Conservation (phyloP, 2,888 invertebrate genomes). For the Flabesymbios commensalis region DNA sequence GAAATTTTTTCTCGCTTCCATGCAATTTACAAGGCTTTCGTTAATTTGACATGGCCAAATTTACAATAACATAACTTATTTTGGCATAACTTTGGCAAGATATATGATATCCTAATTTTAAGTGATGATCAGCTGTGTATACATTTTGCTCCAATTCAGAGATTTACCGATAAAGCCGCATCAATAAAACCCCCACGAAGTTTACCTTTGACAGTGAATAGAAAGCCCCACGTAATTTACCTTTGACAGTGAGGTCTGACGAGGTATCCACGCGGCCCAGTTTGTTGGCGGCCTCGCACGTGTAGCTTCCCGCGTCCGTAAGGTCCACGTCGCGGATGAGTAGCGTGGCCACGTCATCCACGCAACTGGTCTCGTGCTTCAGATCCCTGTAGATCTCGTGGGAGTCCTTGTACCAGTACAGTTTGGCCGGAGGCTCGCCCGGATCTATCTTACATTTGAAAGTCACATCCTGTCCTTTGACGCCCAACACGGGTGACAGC, state of each 20-base stretch:
- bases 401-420: conserved; percentile 32
- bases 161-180: too few relatives aligned
- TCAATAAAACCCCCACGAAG: too few relatives aligned
- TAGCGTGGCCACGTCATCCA: conserved; percentile 64
- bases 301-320: conserved; percentile 77
- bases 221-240: too few relatives aligned
- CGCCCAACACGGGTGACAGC: conserved; percentile 28
- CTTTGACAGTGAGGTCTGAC: conserved; percentile 70
- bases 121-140: too few relatives aligned
- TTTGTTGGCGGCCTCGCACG: conserved; percentile 72
- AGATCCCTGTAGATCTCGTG: conserved; percentile 55
- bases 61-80: too few relatives aligned
- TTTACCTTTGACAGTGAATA: too few relatives aligned
- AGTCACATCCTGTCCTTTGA: conserved; percentile 22
- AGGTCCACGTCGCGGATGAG: conserved; percentile 74
- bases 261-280: conserved; percentile 72
- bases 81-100: too few relatives aligned
- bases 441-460: conserved; percentile 32
- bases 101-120: too few relatives aligned
- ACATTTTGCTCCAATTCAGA: too few relatives aligned
- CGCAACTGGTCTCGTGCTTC: conserved; percentile 25
- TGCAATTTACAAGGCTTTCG: too few relatives aligned
- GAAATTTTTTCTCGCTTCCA: too few relatives aligned
- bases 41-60: too few relatives aligned
- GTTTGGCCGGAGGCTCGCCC: conserved; percentile 35